These are phyloP conservation scores for Pachypanchax playfairii DNA, from an alignment of 2,113 vertebrate genomes.

Conservation along the genomic window DNA sequence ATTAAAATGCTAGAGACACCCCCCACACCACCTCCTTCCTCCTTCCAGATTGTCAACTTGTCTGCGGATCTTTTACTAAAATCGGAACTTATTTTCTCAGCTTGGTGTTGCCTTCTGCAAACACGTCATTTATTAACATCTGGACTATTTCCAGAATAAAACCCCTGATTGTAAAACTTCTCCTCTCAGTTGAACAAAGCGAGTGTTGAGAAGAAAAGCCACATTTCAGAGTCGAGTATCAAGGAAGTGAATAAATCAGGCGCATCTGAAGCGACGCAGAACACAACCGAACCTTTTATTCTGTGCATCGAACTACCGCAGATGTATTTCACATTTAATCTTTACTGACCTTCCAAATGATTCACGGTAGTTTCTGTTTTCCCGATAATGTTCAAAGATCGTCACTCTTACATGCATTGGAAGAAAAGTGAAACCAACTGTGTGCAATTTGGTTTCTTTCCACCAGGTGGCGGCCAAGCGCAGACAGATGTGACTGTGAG, in stretches of 20 bases:
- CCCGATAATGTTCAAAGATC: constrained; percentile 10
- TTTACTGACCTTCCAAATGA: constrained; percentile 53
- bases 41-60: neutral
- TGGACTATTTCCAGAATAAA: neutral
- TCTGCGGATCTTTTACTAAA: neutral
- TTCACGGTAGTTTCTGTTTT: constrained; percentile 9
- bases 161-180: neutral
- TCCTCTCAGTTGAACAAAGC: neutral
- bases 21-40: constrained; percentile 8
- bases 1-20: neutral
- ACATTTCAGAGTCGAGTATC: constrained; percentile 30
- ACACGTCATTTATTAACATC: too few species aligned
- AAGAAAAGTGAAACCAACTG: constrained; percentile 67
- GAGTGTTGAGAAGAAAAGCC: constrained; percentile 3
- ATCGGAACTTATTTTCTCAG: neutral
- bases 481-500: too few species aligned
- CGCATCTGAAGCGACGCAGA: constrained; percentile 18
- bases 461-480: constrained; percentile 46
- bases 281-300: neutral
- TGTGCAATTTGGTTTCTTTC: neutral
- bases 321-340: neutral
- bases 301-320: neutral
- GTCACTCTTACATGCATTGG: constrained; percentile 33
- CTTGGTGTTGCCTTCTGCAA: neutral
- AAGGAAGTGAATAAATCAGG: constrained; percentile 65